These are phyloP conservation scores for Mesitornis unicolor DNA, from an alignment of 2,113 vertebrate genomes.

Conservation along the genomic window DNA sequence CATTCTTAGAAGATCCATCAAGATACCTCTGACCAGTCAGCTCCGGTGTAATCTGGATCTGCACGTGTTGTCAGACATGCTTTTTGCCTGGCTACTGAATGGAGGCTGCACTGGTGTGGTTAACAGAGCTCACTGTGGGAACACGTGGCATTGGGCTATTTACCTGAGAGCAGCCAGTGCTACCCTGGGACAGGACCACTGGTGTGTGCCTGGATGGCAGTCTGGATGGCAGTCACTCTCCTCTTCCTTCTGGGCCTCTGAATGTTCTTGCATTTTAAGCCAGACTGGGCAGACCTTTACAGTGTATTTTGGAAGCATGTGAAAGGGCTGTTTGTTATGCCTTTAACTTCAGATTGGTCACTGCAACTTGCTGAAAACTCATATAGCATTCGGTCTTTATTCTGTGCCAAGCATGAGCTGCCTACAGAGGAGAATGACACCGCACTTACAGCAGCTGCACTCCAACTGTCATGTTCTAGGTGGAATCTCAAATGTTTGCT, in stretches of 20 bases:
- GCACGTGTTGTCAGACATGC: neutral
- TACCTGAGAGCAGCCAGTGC: neutral
- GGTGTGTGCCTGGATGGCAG: too few relatives aligned
- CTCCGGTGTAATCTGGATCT: neutral
- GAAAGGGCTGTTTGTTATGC: neutral
- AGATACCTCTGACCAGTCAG: neutral
- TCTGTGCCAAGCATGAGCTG: neutral
- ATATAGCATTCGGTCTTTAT: neutral
- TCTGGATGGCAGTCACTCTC: neutral
- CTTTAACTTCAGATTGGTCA: neutral
- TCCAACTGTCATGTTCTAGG: neutral
- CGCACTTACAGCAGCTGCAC: neutral
- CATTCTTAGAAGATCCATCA: neutral
- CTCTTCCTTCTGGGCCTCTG: neutral
- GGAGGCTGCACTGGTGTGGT: neutral
- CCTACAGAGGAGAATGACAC: neutral
- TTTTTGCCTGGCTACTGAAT: neutral
- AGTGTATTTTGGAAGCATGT: neutral
- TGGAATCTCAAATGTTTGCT: neutral
- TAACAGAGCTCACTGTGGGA: neutral
- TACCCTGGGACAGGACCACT: neutral
- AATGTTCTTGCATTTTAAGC: neutral
- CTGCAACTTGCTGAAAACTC: neutral
- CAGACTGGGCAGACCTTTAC: neutral
- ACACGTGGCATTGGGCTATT: accelerated